Evolutionary conservation across 2,797 vertebrate species (phyloP).

Genomic region (Anableps anableps): DNA sequence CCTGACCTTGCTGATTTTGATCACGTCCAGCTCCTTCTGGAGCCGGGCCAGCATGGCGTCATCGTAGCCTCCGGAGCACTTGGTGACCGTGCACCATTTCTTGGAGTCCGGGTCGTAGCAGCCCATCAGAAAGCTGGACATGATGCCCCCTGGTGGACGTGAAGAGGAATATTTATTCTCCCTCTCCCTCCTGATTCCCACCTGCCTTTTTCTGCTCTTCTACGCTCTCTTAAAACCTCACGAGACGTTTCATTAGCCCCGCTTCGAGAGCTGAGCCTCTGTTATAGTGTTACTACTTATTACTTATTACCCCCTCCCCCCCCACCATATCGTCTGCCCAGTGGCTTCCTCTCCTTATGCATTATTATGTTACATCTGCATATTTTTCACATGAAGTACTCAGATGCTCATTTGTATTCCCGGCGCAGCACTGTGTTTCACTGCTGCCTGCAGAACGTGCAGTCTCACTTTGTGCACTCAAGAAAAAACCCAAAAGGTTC

Average conservation of each 20-base stretch:
- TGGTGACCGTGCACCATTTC: slow-evolving; percentile 99
- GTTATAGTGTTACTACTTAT: slow-evolving; percentile 17
- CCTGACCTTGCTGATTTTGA: slow-evolving; percentile 97
- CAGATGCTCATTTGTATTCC: slow-evolving; percentile 2
- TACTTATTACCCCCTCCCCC: slow-evolving; percentile 27
- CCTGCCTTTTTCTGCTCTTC: slow-evolving; percentile 15
- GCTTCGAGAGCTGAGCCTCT: slow-evolving; percentile 29
- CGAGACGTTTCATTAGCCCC: slow-evolving; percentile 29
- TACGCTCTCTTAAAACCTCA: slow-evolving; percentile 13
- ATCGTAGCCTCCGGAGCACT: slow-evolving; percentile 95
- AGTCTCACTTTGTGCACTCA: neutral
- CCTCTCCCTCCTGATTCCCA: neutral
- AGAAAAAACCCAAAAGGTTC: neutral
- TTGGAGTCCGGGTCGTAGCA: slow-evolving; percentile 91
- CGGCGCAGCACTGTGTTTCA: neutral
- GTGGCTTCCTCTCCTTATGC: slow-evolving; percentile 7
- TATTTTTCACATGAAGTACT: slow-evolving; percentile 9
- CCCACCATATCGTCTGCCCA: slow-evolving; percentile 8
- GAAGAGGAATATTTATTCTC: neutral
- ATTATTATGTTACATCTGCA: slow-evolving; percentile 8
- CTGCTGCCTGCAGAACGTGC: neutral
- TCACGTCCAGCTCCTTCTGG: slow-evolving; percentile 94
- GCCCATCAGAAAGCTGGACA: slow-evolving; percentile 99
- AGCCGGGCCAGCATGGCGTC: slow-evolving; percentile 92
- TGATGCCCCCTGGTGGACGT: slow-evolving; percentile 90